phyloP scores from a whole-genome alignment of 2,113 vertebrate species.

The Gasterosteus aculeatus region DNA sequence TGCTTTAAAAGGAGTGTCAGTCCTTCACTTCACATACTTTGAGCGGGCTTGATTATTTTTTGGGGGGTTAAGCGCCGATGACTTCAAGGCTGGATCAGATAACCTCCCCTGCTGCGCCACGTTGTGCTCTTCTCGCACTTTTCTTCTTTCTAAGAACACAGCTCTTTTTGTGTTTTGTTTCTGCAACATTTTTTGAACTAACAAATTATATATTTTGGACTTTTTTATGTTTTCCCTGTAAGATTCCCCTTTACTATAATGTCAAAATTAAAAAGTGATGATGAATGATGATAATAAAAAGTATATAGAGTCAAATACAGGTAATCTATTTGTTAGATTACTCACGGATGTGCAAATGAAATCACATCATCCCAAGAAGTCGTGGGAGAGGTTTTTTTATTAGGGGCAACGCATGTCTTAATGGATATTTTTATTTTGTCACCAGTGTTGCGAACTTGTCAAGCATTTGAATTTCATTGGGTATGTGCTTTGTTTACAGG shows the following conservation, averaged over 20 bases:
- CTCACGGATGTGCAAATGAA: constrained; percentile 41
- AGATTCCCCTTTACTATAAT: background rate
- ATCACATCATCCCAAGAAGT: constrained; percentile 53
- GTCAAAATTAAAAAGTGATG: constrained; percentile 29
- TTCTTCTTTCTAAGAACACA: constrained; percentile 46
- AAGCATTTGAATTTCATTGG: constrained; percentile 74
- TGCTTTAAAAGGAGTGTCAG: constrained; percentile 68
- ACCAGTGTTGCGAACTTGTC: constrained; percentile 63
- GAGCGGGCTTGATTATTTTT: constrained; percentile 70
- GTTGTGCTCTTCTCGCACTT: constrained; percentile 56
- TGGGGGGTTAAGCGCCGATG: constrained; percentile 54
- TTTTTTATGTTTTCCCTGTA: background rate
- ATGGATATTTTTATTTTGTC: constrained; percentile 53
- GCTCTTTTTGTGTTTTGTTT: constrained; percentile 10
- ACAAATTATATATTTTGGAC: constrained; percentile 5
- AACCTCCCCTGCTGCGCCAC: constrained; percentile 51
- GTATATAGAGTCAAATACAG: constrained; percentile 30
- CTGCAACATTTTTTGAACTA: background rate
- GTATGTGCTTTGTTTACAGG: constrained; percentile 78
- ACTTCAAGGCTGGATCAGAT: constrained; percentile 72
- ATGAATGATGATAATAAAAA: constrained; percentile 29
- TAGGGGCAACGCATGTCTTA: constrained; percentile 32
- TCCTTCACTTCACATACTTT: constrained; percentile 71
- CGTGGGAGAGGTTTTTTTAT: background rate
- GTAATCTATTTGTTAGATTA: constrained; percentile 51